These are phyloP conservation scores for Rhynchopsitta pachyrhyncha DNA, from an alignment of 2,113 vertebrate species.

Conservation along the genomic window DNA sequence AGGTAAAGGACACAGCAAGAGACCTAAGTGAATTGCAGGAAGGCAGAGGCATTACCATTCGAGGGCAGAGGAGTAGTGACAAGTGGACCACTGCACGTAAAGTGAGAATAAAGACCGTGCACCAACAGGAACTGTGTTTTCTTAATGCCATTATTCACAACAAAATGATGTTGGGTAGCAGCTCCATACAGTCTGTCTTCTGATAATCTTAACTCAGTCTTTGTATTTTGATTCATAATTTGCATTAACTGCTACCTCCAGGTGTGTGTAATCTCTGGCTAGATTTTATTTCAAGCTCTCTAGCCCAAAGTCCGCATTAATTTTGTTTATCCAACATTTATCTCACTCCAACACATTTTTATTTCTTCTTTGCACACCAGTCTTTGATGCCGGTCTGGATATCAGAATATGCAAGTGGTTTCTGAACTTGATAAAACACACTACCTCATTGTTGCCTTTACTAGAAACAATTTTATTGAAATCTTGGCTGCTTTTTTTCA, in stretches of 20 bases:
- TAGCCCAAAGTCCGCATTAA: background rate
- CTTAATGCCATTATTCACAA: background rate
- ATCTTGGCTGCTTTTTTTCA: background rate
- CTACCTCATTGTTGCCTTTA: background rate
- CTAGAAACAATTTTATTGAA: background rate
- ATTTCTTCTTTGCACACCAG: background rate
- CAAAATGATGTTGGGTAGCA: background rate
- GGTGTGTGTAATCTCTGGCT: background rate
- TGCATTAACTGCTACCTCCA: background rate
- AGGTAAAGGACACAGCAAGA: fast-evolving
- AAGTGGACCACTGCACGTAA: background rate
- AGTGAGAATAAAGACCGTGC: background rate
- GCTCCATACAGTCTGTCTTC: background rate
- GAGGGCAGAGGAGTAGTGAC: background rate
- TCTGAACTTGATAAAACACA: background rate
- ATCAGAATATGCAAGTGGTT: background rate
- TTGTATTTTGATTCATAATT: background rate
- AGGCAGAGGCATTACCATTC: background rate
- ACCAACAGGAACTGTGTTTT: background rate
- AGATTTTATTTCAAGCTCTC: background rate
- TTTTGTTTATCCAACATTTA: background rate
- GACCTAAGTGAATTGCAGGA: background rate
- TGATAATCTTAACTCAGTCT: background rate
- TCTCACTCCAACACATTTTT: background rate
- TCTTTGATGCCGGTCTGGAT: background rate